Evolutionary conservation across 2,797 vertebrate species (phyloP).

Genomic region (Centroberyx gerrardi): DNA sequence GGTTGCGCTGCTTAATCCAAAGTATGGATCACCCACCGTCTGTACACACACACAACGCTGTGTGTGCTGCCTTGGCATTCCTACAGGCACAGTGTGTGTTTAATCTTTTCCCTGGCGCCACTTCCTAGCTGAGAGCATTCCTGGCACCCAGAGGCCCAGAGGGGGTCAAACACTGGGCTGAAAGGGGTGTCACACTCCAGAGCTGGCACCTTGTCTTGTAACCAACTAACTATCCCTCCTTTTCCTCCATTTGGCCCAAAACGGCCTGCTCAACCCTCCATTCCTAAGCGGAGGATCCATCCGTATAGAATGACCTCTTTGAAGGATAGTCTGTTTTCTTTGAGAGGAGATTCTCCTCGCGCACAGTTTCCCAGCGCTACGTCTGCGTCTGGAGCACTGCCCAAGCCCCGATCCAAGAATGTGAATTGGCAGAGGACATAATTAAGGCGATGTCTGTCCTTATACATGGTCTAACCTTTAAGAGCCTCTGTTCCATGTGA

Average conservation of each 20-base stretch:
- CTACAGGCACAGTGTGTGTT: conserved; percentile 72
- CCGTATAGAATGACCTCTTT: conserved; percentile 81
- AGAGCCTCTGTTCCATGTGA: conserved; percentile 53
- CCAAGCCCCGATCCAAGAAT: conserved; percentile 72
- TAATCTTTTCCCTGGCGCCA: conserved; percentile 82
- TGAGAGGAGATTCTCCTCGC: conserved; percentile 83
- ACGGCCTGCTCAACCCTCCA: conserved; percentile 55
- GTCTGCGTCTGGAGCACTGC: conserved; percentile 71
- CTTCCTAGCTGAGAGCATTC: conserved; percentile 79
- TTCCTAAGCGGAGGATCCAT: conserved; percentile 70
- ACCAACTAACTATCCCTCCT: conserved; percentile 70
- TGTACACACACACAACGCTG: conserved; percentile 38
- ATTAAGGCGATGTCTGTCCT: conserved; percentile 78
- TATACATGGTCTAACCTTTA: conserved; percentile 70
- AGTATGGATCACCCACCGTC: conserved; percentile 37
- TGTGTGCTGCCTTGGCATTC: conserved; percentile 57
- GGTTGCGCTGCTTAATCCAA: conserved; percentile 29
- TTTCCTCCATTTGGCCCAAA: conserved; percentile 65
- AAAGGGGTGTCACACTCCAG: conserved; percentile 81
- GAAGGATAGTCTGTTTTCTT: conserved; percentile 80
- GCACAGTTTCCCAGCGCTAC: conserved; percentile 81
- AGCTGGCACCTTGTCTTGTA: conserved; percentile 74
- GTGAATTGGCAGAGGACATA: conserved; percentile 77
- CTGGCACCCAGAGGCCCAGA: conserved; percentile 78
- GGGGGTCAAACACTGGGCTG: conserved; percentile 67